Evolutionary conservation across 2,888 invertebrate genomes (phyloP).

Genomic region (Drosophila histrio): DNA sequence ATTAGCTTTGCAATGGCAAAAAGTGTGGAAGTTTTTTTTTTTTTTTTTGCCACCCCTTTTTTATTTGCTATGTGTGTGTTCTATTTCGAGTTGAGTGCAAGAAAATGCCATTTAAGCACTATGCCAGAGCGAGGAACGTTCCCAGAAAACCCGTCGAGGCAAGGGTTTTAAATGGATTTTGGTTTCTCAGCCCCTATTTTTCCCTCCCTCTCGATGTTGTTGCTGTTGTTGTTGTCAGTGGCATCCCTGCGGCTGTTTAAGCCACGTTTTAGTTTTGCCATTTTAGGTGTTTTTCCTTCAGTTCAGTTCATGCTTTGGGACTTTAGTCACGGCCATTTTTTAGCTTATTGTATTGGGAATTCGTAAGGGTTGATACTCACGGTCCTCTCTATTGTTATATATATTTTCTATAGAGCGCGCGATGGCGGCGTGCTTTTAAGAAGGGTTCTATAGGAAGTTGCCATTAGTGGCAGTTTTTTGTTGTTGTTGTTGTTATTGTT

Average conservation of each 20-base stretch:
- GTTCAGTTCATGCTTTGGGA: slow-evolving; percentile 58
- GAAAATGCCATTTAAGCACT: slow-evolving; percentile 73
- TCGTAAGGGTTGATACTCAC: slow-evolving; percentile 43
- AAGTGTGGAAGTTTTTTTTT: slow-evolving; percentile 40
- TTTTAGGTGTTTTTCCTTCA: slow-evolving; percentile 60
- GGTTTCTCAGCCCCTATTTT: slow-evolving; percentile 34
- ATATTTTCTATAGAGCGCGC: slow-evolving; percentile 60
- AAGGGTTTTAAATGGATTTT: slow-evolving; percentile 73
- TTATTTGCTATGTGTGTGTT: slow-evolving; percentile 28
- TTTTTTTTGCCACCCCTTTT: slow-evolving; percentile 3
- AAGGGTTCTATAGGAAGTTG: slow-evolving; percentile 45
- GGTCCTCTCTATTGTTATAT: slow-evolving; percentile 62
- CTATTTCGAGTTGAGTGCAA: slow-evolving; percentile 48
- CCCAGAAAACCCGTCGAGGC: slow-evolving; percentile 38
- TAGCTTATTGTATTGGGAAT: slow-evolving; percentile 75
- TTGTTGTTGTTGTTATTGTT: slow-evolving; percentile 52
- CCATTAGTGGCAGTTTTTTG: slow-evolving; percentile 69
- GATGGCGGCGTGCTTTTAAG: slow-evolving; percentile 19
- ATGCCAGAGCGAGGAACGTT: slow-evolving; percentile 34
- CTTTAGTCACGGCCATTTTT: slow-evolving; percentile 57
- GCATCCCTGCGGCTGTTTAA: slow-evolving; percentile 50
- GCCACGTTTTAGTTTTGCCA: slow-evolving; percentile 73
- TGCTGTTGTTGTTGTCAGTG: slow-evolving; percentile 53
- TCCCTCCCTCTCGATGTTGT: neutral
- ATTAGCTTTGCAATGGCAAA: slow-evolving; percentile 64